Percentiles rank a stretch among this genome's conserved stretches.
These are phyloP conservation scores for Pica pica DNA, from an alignment of 2,113 vertebrate genomes.

Conservation along the genomic window DNA sequence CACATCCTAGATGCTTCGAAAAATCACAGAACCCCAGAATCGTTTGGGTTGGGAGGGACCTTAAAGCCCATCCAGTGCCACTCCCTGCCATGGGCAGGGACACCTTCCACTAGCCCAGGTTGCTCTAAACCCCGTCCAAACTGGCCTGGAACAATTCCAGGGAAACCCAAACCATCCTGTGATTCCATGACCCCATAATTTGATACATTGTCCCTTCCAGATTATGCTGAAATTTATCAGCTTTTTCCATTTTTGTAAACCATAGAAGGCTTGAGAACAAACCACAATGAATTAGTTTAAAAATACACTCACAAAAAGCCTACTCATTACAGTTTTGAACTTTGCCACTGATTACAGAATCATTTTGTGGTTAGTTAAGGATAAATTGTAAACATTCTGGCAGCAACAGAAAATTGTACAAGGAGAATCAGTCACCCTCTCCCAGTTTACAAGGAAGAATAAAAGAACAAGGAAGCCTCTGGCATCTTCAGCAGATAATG, in stretches of 20 bases:
- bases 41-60: not conserved
- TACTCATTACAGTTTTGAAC: not conserved
- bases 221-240: not conserved
- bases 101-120: fast-evolving
- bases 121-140: fast-evolving
- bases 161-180: not conserved
- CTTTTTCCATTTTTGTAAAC: not conserved
- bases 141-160: not conserved
- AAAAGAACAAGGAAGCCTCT: not conserved
- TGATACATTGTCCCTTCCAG: not conserved
- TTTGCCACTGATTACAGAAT: not conserved
- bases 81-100: not conserved
- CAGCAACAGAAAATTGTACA: not conserved
- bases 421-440: not conserved
- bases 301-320: not conserved
- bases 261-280: not conserved
- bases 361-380: not conserved
- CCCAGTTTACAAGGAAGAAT: not conserved
- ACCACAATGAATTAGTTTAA: not conserved
- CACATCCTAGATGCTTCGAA: not conserved
- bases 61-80: not conserved
- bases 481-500: not conserved
- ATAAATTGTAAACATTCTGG: not conserved
- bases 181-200: not conserved
- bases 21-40: not conserved